A percentile compares a stretch with the other conserved stretches of the same genome.
These are phyloP conservation scores for Sebastes hubbsi DNA, from an alignment of 2,797 vertebrate genomes.

Conservation along the genomic window DNA sequence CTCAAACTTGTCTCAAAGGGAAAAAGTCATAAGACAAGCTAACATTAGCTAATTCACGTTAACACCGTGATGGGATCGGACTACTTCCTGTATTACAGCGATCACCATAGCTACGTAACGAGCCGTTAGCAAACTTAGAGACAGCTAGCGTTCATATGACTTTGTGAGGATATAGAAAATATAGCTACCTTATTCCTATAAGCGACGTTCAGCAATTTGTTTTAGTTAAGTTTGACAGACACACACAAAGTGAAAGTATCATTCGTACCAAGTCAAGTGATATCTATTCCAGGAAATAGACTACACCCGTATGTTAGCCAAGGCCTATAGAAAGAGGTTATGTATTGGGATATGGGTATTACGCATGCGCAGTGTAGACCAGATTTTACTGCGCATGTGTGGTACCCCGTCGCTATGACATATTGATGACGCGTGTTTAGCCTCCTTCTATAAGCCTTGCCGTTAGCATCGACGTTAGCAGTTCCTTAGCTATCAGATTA, in stretches of 20 bases:
- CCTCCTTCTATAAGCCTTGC: too few species aligned
- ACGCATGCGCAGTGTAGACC: too few species aligned
- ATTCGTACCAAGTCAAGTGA: neutral
- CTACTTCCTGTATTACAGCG: conserved; percentile 29
- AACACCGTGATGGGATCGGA: neutral
- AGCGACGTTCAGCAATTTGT: fast-evolving
- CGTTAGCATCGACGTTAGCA: conserved; percentile 20
- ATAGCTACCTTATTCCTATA: fast-evolving
- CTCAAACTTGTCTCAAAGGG: neutral
- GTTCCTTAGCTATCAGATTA: conserved; percentile 47
- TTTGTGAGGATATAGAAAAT: neutral
- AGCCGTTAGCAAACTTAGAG: neutral
- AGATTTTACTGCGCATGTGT: too few species aligned
- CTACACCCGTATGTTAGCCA: neutral
- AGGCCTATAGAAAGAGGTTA: too few species aligned
- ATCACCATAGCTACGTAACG: neutral
- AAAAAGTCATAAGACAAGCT: neutral
- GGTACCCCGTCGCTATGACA: too few species aligned
- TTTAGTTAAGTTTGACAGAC: neutral
- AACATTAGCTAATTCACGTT: neutral
- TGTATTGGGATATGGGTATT: too few species aligned
- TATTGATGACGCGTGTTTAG: too few species aligned
- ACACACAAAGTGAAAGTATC: neutral
- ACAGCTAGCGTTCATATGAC: too few species aligned
- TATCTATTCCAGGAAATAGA: conserved; percentile 46